Evolutionary conservation across 2,113 vertebrate species (phyloP), one percentile per base, ranked within the genome.

Genomic region (Narcine bancroftii): DNA sequence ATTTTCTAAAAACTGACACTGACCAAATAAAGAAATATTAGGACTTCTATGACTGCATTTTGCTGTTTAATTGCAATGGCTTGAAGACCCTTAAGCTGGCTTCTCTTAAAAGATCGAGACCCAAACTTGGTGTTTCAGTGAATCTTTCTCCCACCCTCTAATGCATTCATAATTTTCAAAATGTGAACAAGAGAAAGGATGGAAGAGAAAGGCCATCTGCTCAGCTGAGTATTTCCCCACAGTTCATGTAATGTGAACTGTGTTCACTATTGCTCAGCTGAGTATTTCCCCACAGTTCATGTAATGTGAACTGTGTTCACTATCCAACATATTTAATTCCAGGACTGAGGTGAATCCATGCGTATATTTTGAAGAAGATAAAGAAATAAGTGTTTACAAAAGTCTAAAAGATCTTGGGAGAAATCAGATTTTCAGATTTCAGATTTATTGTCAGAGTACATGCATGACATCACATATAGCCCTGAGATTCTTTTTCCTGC

Each of bases 91-190:
- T 63, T 63, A 63, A 2, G 53, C 13, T 83, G 50, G 79, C 6
- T 56, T 83, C 29, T 83, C 5, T 53, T 15, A 33, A 53, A 83
- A 83, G 50, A 53, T 83, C 29, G 15, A 11, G 76, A 45, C 47
- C 5, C 21, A 79, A 79, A 45, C 6, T 7, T 24, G 26, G 47
- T 33, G 19, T 21, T 77, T 77, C 75, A 77, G 47, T 83, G 79
- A 83, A 83, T 83, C 79, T 53, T 83, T 83, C 47, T 47, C 26
- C 50, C 47, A n/a, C 9, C 47, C 15, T 83, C 50, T 83, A 26
- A n/a, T 83, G 79, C 79, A 83, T 53, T 24, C 50, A n/a, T 83
- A 83, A 83, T 83, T 47, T 47, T 83, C 50, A 53, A 33, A 50
- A 53, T 83, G 53, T 33, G 79, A 56, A 83, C 47, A 83, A 83